phyloP scores from a whole-genome alignment of 2,797 vertebrate genomes.

The Poecilia velifera region DNA sequence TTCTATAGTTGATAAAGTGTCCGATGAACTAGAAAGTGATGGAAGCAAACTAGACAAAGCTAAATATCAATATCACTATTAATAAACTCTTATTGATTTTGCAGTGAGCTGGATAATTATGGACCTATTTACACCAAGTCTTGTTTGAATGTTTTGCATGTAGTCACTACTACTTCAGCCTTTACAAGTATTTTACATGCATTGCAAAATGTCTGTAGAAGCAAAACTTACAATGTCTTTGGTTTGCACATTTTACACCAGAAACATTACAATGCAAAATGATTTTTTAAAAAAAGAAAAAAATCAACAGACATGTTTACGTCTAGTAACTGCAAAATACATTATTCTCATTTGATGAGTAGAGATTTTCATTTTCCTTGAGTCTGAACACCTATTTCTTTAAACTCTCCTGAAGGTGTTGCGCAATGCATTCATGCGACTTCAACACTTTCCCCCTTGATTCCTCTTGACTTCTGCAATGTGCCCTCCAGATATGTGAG shows the following conservation, averaged over 20 bases:
- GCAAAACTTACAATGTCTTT: not conserved
- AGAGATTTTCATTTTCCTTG: not conserved
- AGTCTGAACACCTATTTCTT: not conserved
- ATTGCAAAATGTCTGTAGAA: not conserved
- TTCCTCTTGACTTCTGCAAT: slow-evolving; percentile 16
- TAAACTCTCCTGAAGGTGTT: not conserved
- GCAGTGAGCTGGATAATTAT: not conserved
- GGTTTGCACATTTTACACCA: not conserved
- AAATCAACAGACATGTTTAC: not conserved
- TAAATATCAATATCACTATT: no score
- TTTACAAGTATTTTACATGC: not conserved
- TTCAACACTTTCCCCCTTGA: slow-evolving; percentile 13
- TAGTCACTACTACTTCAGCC: not conserved
- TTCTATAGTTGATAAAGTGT: not conserved
- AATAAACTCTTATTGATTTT: not conserved
- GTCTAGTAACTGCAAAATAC: not conserved
- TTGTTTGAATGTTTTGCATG: not conserved
- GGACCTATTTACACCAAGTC: not conserved
- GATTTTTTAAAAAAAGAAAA: no score
- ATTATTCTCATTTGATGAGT: not conserved
- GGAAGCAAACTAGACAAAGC: no score
- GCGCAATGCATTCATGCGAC: not conserved
- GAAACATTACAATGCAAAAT: not conserved
- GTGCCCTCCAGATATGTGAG: slow-evolving; percentile 17
- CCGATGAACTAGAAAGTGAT: not conserved